Base-by-base conservation (phyloP, 2,113 vertebrate genomes). In the Megaceryle maxima region DNA sequence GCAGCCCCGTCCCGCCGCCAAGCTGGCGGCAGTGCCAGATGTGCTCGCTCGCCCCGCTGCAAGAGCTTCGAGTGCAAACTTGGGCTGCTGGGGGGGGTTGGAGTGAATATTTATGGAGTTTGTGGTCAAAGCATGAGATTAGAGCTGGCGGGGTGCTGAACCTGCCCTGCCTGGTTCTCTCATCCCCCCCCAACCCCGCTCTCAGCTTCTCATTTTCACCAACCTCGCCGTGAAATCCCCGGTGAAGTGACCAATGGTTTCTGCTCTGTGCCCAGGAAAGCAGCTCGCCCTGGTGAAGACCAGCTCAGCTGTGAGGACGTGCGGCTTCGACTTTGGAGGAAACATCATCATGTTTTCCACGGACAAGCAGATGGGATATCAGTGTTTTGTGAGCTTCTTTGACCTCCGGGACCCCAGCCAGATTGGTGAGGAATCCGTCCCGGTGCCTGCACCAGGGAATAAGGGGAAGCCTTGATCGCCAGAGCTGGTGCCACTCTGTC, bases 301-400 rank as follows among this genome's bases (percentile, higher is more conserved):
- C 89, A 99, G 98, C 97, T 99, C 99, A 0, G 99, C 99, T 0
- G 99, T 99, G 29, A 98, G 99, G 67, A 99, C 99, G 1, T 99
- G 99, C 3, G 99, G 99, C 83, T 99, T 99, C 44, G 99, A 99
- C 97, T 99, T 99, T 22, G 99, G 99, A 13, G 99, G 99, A 28
- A 99, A 99, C 96, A 99, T 99, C 98, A 99, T 99, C 97, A 99
- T 99, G 99, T 99, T 99, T 83, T 99, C 99, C 85, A 99, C 99
- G 4, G 99, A 99, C 95, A 99, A 99, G 92, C 99, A 99, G 98
- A 99, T 99, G 99, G 99, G 99, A 1, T 99, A 99, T 97, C 99
- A 99, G 98, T 99, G 99, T 73, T 99, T 97, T 14, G 98, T 99
- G 79, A 99, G 98, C 98, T 99, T 98, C 98, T 99, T 99, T 51